phyloP scores from a whole-genome alignment of 2,113 vertebrate species.

The Todiramphus chloris region DNA sequence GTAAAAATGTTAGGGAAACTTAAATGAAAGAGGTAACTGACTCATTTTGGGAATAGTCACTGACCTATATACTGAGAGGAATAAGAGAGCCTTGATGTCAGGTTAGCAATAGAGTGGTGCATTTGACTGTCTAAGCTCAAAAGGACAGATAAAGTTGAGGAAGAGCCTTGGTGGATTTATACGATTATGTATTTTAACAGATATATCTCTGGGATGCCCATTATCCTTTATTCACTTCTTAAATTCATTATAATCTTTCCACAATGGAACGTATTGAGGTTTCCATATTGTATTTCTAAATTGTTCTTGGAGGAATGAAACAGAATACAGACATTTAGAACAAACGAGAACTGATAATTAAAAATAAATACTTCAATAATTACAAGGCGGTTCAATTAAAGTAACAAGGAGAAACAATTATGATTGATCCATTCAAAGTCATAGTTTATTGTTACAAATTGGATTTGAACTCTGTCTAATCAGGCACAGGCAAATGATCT shows the following conservation, averaged over 20 bases:
- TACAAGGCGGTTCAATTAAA: conserved; percentile 55
- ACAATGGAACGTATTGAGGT: conserved; percentile 21
- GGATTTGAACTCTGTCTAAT: conserved; percentile 35
- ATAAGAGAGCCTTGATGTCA: background rate
- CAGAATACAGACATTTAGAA: conserved; percentile 9
- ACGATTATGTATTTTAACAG: background rate
- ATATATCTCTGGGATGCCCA: background rate
- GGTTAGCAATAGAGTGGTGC: background rate
- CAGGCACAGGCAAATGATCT: background rate
- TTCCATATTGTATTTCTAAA: conserved; percentile 44
- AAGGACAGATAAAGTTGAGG: background rate
- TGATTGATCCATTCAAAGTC: conserved; percentile 41
- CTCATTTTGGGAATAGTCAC: background rate
- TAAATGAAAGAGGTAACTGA: background rate
- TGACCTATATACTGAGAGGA: background rate
- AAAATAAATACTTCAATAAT: conserved; percentile 35
- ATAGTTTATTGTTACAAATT: conserved; percentile 48
- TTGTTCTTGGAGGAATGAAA: conserved; percentile 44
- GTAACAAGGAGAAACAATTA: conserved; percentile 22
- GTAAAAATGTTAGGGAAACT: background rate
- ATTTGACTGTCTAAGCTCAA: background rate
- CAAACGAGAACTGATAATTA: conserved; percentile 38
- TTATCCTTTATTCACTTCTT: conserved; percentile 6
- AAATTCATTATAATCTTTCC: conserved; percentile 41
- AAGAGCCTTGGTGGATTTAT: background rate